Conservation (phyloP, 2,888 invertebrate genomes). For the Hymenopus coronatus region DNA sequence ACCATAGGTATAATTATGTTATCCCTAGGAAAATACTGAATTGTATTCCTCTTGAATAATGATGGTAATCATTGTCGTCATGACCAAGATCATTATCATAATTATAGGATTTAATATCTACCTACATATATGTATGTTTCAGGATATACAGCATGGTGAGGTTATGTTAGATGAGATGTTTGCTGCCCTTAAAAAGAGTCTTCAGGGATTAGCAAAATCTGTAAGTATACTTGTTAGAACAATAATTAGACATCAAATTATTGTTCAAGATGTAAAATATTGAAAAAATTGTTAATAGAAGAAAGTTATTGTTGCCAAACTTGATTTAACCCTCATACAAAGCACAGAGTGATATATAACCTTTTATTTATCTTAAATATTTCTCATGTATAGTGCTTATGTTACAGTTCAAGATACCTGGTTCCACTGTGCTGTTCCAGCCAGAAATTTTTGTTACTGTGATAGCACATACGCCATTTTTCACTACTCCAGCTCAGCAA, state of each 20-base stretch:
- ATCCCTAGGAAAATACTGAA: no score
- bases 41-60: no score
- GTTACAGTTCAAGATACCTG: slow-evolving; percentile 66
- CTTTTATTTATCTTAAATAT: neutral
- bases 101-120: no score
- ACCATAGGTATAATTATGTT: no score
- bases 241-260: no score
- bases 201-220: slow-evolving; percentile 56
- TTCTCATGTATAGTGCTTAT: neutral
- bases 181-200: slow-evolving; percentile 53
- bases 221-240: slow-evolving; percentile 45
- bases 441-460: slow-evolving; percentile 72
- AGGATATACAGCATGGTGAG: slow-evolving; percentile 59
- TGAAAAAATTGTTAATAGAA: neutral
- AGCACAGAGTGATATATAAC: no score
- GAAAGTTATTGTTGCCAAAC: neutral
- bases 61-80: neutral
- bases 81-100: no score
- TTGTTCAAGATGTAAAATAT: no score
- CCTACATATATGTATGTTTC: slow-evolving; percentile 33
- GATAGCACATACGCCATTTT: slow-evolving; percentile 73
- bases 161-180: slow-evolving; percentile 62
- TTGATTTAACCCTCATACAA: neutral
- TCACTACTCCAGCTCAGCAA: slow-evolving; percentile 67
- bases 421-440: slow-evolving; percentile 57